Evolutionary conservation across 2,113 vertebrate genomes (phyloP), one percentile per base, ranked within the genome.

Genomic region (Porphyrio hochstetteri): DNA sequence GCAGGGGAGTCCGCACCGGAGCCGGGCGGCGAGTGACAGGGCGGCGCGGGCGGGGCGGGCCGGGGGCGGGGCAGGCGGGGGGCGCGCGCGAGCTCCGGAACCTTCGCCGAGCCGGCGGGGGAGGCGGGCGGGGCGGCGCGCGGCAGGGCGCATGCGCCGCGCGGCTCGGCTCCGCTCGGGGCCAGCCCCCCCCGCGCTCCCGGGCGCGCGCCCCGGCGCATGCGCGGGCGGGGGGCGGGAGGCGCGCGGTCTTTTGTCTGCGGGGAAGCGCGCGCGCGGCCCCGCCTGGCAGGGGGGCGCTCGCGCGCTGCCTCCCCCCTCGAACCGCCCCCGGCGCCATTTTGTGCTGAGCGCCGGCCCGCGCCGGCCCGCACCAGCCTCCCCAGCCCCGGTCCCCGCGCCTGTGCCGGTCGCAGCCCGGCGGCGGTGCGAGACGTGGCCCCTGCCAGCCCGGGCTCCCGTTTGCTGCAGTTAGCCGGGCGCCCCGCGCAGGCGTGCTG

Each of bases 31-130:
- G 90, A 90, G 65, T 59, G 90, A 89, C 84, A 84, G 79, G 81
- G 77, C 75, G 18, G 57, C 44, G 60, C 13, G 13, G 40, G 52
- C 33, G 52, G 33, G 48, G 36, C 83, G n/a, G 36, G 48, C 18
- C 79, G 81, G 67, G 35, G 23, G n/a, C 29, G 53, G 44, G 48
- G 50, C 28, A n/a, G 48, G 48, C 18, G 70, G 67, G 57, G 68
- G 40, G 38, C 72, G 80, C 79, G 84, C 87, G 50, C 56, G 57
- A 44, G 93, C 90, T 92, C 93, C 93, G 86, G 93, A 95, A 92
- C 93, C 86, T 95, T 95, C 93, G 85, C 90, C 27, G 77, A 52
- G 55, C 60, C 31, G 19, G 68, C 11, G 27, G n/a, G 28, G 48
- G 36, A 13, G 7, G 44, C 17, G 44, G 44, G 44, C 18, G 44